A percentile compares a stretch with the other conserved stretches of the same genome.
phyloP scores from a whole-genome alignment of 2,113 vertebrate genomes.

The Larimichthys crocea region DNA sequence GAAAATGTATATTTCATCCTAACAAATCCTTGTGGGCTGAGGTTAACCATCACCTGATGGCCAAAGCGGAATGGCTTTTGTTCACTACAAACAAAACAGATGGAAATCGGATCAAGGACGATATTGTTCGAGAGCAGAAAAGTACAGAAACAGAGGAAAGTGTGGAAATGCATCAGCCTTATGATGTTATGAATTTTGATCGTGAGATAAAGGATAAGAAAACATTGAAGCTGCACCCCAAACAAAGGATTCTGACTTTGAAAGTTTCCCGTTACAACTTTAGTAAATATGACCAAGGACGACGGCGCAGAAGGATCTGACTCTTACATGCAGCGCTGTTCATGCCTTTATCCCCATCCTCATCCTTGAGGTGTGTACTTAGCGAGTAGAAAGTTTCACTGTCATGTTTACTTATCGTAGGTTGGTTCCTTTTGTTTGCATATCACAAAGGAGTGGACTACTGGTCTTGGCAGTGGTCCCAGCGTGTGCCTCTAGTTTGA shows the following conservation, averaged over 20 bases:
- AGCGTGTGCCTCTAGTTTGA: background rate
- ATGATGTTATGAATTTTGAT: slow-evolving; percentile 18
- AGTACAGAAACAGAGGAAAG: slow-evolving; percentile 6
- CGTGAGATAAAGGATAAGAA: slow-evolving; percentile 13
- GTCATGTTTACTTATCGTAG: slow-evolving; percentile 13
- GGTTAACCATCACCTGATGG: background rate
- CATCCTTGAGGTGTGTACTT: background rate
- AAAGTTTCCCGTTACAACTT: background rate
- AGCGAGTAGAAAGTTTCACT: background rate
- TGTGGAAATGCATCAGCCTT: slow-evolving; percentile 4
- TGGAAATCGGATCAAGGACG: background rate
- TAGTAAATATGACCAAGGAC: background rate
- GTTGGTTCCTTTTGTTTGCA: background rate
- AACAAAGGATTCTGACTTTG: background rate
- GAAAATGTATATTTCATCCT: background rate
- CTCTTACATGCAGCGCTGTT: background rate
- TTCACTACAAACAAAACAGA: slow-evolving; percentile 7
- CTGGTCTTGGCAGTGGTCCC: too few species aligned
- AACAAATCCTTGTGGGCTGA: background rate
- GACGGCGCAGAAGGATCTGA: background rate
- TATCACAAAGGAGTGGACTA: background rate
- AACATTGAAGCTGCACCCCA: background rate
- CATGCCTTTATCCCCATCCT: background rate
- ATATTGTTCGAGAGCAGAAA: background rate
- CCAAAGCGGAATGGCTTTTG: background rate